These are phyloP conservation scores for Pitta sordida DNA, from an alignment of 2,113 vertebrate species.

Conservation along the genomic window DNA sequence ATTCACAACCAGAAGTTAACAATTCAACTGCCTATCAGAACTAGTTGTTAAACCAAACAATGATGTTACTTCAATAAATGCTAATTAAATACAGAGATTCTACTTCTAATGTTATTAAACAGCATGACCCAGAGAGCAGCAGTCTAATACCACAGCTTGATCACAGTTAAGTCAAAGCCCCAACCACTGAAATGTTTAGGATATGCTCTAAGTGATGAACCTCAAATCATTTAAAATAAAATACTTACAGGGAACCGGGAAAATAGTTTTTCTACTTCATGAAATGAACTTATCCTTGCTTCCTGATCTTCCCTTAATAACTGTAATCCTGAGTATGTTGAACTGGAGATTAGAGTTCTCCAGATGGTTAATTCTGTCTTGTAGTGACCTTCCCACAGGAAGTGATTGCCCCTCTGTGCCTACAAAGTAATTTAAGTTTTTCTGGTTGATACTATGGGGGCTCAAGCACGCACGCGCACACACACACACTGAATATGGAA, in stretches of 20 bases:
- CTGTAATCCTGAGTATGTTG: neutral
- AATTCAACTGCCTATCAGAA: neutral
- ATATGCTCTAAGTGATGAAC: neutral
- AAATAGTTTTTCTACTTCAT: neutral
- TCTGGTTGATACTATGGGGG: neutral
- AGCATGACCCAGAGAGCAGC: neutral
- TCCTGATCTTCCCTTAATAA: neutral
- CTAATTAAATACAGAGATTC: slow-evolving; percentile 6
- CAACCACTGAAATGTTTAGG: neutral
- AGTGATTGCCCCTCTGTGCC: rapidly evolving
- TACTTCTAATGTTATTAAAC: neutral
- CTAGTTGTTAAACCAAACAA: neutral
- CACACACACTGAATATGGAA: neutral
- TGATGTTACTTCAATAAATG: neutral
- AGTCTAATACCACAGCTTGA: neutral
- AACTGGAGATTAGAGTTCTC: neutral
- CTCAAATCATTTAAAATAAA: neutral
- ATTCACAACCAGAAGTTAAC: neutral
- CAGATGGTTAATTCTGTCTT: neutral
- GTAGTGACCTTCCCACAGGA: neutral
- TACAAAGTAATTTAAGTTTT: neutral
- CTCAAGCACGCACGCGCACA: too few species aligned
- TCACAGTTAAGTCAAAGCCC: neutral
- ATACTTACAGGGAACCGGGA: neutral
- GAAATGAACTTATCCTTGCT: neutral